These are phyloP conservation scores for Volucella inanis DNA, from an alignment of 2,888 invertebrate genomes.

Conservation along the genomic window DNA sequence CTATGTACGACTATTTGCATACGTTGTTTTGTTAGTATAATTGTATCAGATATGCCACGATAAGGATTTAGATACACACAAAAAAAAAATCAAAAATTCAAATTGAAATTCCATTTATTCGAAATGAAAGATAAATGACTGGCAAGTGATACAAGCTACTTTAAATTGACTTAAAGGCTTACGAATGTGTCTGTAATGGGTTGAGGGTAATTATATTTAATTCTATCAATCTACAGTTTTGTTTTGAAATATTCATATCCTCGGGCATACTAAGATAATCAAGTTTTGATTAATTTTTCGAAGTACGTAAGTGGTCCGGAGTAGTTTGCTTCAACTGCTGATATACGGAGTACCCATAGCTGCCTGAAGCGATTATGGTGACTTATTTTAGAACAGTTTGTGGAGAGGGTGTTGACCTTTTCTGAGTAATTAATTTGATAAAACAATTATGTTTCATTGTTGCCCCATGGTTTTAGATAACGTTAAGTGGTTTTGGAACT, in stretches of 20 bases:
- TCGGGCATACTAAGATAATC: constrained; percentile 40
- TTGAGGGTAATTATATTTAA: constrained; percentile 51
- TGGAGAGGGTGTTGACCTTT: constrained; percentile 29
- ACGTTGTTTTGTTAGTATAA: constrained; percentile 5
- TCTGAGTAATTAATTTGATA: constrained; percentile 19
- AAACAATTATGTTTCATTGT: constrained; percentile 1
- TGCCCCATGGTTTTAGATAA: not conserved
- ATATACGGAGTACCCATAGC: not conserved
- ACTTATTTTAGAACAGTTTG: constrained; percentile 5
- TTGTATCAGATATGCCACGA: constrained; percentile 36
- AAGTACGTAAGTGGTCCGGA: constrained; percentile 50
- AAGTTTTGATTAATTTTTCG: constrained; percentile 44
- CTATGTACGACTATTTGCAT: not conserved
- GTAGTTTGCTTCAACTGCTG: not conserved
- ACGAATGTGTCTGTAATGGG: constrained; percentile 35
- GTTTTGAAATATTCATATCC: constrained; percentile 10
- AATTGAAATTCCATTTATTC: constrained; percentile 8
- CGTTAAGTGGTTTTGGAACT: constrained; percentile 7
- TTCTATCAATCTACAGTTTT: constrained; percentile 38
- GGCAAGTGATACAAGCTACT: constrained; percentile 22
- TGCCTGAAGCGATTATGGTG: not conserved
- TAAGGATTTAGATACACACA: constrained; percentile 37
- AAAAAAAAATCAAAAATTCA: not conserved
- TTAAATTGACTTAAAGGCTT: constrained; percentile 30
- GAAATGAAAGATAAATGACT: not conserved